Evolutionary conservation across 2,113 vertebrate species (phyloP), one percentile per base, ranked within the genome.

Genomic region (Mobula birostris): DNA sequence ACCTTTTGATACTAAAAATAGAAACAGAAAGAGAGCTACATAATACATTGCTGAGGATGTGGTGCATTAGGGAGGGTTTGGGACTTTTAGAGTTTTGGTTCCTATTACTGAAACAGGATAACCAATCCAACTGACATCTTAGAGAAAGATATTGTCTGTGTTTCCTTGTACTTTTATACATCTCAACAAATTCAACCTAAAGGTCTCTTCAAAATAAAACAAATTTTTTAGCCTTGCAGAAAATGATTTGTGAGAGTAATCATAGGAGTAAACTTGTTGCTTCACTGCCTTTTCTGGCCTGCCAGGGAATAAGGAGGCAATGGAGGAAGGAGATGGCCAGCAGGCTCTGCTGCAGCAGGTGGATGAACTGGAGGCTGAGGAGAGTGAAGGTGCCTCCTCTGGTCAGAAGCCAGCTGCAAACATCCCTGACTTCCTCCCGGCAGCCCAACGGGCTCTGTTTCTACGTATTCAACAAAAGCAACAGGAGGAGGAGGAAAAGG

Each of bases 401-500:
- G 96, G 96, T 95, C 92, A 95, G 94, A 94, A 96, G 95, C 95
- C 97, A 0, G 96, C 97, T 1, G 96, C 97, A 66, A 96, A 96
- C 61, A 96, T 98, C 58, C 98, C 98, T 0, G 98, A 99, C 95
- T 99, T 99, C 96, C 95, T 99, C 95, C 98, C 98, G 0, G 98
- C 98, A 0, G 98, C 98, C 0, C 98, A 99, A 95, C 96, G 98
- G 0, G 98, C 98, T 8, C 97, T 99, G 17, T 99, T 98, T 95
- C 96, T 99, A 96, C 96, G 98, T 82, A 99, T 99, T 95, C 98
- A 99, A 94, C 98, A 99, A 95, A 99, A 99, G 94, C 98, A 99
- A 95, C 98, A 99, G 94, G 98, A 98, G 95, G 98, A 98, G 87
- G 98, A 99, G 94, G 98, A 99, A 94, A 94, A 98, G 94, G 98